These are phyloP conservation scores for Magallana angulata DNA, from an alignment of 1,140 invertebrate genomes.

Conservation along the genomic window DNA sequence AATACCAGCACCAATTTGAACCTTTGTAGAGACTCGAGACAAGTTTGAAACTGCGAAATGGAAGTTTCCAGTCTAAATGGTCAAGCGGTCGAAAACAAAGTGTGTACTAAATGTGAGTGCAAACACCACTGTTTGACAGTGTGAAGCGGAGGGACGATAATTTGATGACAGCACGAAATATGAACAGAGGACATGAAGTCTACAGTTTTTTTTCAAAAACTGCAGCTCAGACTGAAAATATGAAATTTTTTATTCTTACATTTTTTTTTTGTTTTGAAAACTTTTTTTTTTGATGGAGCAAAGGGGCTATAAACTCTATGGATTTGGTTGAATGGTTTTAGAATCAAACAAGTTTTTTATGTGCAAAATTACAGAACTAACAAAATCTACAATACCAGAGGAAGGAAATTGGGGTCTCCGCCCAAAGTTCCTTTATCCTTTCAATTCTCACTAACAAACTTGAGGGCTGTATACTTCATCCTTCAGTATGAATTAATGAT, in stretches of 20 bases:
- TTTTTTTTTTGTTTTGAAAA: no score
- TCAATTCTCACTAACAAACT: no score
- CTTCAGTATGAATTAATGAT: no score
- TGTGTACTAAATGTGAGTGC: not conserved
- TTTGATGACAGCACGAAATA: not conserved
- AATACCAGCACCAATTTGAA: constrained; percentile 40
- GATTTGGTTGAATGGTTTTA: not conserved
- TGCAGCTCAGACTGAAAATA: not conserved
- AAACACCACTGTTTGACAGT: constrained; percentile 16
- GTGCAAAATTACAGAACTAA: no score
- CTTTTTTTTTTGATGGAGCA: not conserved
- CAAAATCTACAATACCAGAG: no score
- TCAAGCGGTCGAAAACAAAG: not conserved
- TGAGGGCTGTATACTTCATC: no score
- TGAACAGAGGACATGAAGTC: not conserved
- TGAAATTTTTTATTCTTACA: no score
- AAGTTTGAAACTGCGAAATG: constrained; percentile 28
- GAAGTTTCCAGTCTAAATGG: constrained; percentile 22
- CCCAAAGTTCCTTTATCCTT: no score
- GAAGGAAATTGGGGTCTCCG: no score
- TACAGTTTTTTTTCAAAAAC: constrained; percentile 10
- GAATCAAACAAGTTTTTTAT: not conserved
- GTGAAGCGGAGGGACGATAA: not conserved
- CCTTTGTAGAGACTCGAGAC: constrained; percentile 16
- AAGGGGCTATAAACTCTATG: not conserved